Percentiles rank a stretch among this genome's conserved stretches.
These are phyloP conservation scores for Poeciliopsis prolifica DNA, from an alignment of 2,113 vertebrate species.

Conservation along the genomic window DNA sequence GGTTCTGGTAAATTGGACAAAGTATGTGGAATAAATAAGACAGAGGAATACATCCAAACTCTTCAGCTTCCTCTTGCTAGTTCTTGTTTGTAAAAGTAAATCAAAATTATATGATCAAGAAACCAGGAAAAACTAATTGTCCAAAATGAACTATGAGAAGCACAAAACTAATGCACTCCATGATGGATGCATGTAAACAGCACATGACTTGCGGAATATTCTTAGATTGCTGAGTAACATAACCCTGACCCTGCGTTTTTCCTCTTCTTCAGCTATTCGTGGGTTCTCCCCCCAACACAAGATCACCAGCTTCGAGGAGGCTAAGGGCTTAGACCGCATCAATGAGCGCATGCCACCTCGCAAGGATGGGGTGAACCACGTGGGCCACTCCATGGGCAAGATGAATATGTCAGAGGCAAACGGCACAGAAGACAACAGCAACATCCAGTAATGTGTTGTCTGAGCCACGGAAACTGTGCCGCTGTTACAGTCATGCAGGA, in stretches of 20 bases:
- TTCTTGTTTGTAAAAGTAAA: too few relatives aligned
- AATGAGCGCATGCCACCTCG: constrained; percentile 86
- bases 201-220: not conserved
- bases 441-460: constrained; percentile 81
- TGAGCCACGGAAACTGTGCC: constrained; percentile 53
- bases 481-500: constrained; percentile 59
- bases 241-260: constrained; percentile 25
- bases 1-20: too few relatives aligned
- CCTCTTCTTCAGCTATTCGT: constrained; percentile 75
- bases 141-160: not conserved
- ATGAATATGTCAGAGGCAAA: constrained; percentile 86
- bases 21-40: too few relatives aligned
- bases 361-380: constrained; percentile 82
- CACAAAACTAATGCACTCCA: not conserved
- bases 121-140: not conserved
- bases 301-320: constrained; percentile 85
- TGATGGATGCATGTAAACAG: not conserved
- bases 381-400: constrained; percentile 84
- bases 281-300: constrained; percentile 86
- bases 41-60: not conserved
- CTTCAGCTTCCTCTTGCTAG: not conserved
- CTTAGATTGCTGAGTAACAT: not conserved
- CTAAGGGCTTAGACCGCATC: constrained; percentile 85
- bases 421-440: constrained; percentile 85
- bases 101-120: too few relatives aligned